These are phyloP conservation scores for Omphaloscelis lunosa DNA, from an alignment of 2,888 invertebrate genomes.

Conservation along the genomic window DNA sequence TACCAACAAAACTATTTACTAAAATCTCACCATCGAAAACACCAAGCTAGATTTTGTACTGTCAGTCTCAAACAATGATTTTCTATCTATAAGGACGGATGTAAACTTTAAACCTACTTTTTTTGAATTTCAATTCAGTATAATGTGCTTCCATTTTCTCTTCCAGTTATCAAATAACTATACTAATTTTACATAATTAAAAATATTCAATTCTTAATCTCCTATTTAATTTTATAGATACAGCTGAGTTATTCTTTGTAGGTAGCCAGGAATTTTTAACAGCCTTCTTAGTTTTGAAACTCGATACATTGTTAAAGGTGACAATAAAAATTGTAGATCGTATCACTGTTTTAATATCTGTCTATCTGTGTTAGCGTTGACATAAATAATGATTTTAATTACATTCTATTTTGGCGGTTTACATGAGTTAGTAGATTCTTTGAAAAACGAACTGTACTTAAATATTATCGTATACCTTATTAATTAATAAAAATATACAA, in stretches of 20 bases:
- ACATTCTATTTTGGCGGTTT: constrained; percentile 27
- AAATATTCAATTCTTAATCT: too few species aligned
- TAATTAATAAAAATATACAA: too few species aligned
- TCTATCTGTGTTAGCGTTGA: constrained; percentile 42
- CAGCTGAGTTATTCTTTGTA: constrained; percentile 42
- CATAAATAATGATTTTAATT: constrained; percentile 54
- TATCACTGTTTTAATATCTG: constrained; percentile 62
- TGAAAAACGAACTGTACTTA: not conserved
- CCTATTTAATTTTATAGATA: not conserved
- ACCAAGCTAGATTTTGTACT: too few species aligned
- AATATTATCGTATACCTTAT: not conserved
- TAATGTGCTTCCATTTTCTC: not conserved
- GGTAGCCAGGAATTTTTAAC: constrained; percentile 52
- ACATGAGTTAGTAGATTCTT: not conserved
- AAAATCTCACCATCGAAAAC: too few species aligned
- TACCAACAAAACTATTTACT: too few species aligned
- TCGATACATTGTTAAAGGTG: constrained; percentile 71
- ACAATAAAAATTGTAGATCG: constrained; percentile 68
- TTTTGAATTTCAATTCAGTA: not conserved
- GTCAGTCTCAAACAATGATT: too few species aligned
- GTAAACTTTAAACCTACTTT: too few species aligned
- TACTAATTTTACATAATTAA: not conserved
- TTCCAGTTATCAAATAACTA: not conserved
- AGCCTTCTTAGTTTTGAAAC: constrained; percentile 67
- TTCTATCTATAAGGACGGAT: too few species aligned